phyloP scores from a whole-genome alignment of 2,888 invertebrate species.

The Drosophila engyochracea region DNA sequence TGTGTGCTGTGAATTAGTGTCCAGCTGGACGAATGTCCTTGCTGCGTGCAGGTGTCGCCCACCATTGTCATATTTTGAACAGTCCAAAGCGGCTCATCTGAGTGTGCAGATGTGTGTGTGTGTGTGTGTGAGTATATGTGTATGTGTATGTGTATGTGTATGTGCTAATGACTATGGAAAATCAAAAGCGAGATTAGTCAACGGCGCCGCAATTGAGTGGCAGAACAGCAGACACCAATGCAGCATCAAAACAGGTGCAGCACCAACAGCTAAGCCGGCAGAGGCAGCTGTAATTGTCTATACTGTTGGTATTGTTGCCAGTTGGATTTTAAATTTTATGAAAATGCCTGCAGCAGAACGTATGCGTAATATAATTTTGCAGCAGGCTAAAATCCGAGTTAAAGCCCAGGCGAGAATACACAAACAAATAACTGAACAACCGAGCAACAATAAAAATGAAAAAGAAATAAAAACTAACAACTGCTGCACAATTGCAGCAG shows the following conservation, averaged over 20 bases:
- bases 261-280: constrained; percentile 22
- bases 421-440: constrained; percentile 28
- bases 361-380: constrained; percentile 55
- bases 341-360: constrained; percentile 41
- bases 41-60: constrained; percentile 45
- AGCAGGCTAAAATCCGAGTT: constrained; percentile 55
- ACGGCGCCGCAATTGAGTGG: constrained; percentile 67
- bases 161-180: constrained; percentile 65
- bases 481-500: constrained; percentile 54
- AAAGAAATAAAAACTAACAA: constrained; percentile 59
- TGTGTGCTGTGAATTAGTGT: constrained; percentile 61
- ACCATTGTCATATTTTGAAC: constrained; percentile 61
- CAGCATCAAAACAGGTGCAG: constrained; percentile 14
- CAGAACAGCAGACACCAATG: constrained; percentile 38
- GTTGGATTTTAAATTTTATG: constrained; percentile 50
- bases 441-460: constrained; percentile 20
- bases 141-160: constrained; percentile 4
- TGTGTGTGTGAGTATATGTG: constrained; percentile 1
- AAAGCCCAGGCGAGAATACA: constrained; percentile 51
- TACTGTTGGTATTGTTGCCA: constrained; percentile 25
- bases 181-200: constrained; percentile 72
- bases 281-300: constrained; percentile 29
- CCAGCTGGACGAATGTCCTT: constrained; percentile 32
- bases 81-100: constrained; percentile 38
- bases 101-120: constrained; percentile 5